Evolutionary conservation across 2,797 vertebrate species (phyloP).

Genomic region (Trichosurus vulpecula): DNA sequence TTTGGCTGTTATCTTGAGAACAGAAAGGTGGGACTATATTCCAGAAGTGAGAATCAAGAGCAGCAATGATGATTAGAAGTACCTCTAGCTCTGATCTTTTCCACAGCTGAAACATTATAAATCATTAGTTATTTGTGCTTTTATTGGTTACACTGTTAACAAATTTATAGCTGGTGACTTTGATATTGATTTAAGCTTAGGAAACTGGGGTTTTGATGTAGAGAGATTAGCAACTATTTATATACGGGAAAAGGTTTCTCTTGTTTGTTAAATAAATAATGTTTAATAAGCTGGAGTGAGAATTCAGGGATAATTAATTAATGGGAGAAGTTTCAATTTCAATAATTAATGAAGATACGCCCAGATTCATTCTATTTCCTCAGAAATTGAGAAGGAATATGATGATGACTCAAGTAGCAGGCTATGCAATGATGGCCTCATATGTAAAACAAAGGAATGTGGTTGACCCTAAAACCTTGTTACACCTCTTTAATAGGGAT

Average conservation of each 20-base stretch:
- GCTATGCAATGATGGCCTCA: neutral
- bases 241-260: neutral
- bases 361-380: neutral
- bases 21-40: neutral
- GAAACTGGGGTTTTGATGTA: neutral
- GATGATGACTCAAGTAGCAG: neutral
- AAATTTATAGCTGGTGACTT: neutral
- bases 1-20: neutral
- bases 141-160: neutral
- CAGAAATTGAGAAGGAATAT: neutral
- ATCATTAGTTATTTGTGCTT: neutral
- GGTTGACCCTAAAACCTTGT: neutral
- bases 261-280: neutral
- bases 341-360: neutral
- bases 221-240: neutral
- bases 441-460: neutral
- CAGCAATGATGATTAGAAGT: neutral
- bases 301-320: neutral
- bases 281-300: neutral
- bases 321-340: neutral
- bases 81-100: neutral
- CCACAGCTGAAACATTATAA: neutral
- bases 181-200: neutral
- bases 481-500: neutral
- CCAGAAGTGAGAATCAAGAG: neutral